phyloP scores from a whole-genome alignment of 2,113 vertebrate species.

The Coptodon rendalli region DNA sequence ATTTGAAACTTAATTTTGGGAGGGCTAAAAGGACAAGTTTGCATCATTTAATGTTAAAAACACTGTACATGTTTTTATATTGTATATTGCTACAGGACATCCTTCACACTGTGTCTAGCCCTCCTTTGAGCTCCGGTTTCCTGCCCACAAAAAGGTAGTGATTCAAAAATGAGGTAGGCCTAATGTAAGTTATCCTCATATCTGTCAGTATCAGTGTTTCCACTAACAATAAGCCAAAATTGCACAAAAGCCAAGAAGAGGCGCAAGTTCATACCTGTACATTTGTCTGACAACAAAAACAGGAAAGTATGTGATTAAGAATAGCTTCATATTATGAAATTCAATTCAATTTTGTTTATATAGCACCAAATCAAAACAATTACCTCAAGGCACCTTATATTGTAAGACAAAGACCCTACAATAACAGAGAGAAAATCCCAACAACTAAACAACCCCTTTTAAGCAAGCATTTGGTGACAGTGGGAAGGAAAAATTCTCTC shows the following conservation, averaged over 20 bases:
- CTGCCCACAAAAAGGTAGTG: not conserved
- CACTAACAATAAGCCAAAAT: not conserved
- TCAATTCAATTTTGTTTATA: not conserved
- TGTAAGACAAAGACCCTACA: not conserved
- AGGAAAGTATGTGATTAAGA: not conserved
- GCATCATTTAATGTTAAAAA: not conserved
- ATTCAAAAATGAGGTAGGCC: not conserved
- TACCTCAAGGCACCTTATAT: not conserved
- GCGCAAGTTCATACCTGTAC: not conserved
- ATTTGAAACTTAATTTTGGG: not conserved
- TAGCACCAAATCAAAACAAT: not conserved
- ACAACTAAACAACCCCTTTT: not conserved
- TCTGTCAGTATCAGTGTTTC: not conserved
- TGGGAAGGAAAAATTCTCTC: not conserved
- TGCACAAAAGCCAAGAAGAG: not conserved
- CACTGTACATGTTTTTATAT: not conserved
- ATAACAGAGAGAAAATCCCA: not conserved
- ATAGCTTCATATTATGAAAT: not conserved
- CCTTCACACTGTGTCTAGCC: not conserved
- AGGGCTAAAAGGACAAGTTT: not conserved
- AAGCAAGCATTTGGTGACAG: not conserved
- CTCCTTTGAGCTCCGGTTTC: not conserved
- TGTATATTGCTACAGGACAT: not conserved
- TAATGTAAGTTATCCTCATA: not conserved
- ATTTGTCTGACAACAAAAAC: not conserved